phyloP scores from a whole-genome alignment of 2,888 invertebrate species.

The Schizotus pectinicornis region DNA sequence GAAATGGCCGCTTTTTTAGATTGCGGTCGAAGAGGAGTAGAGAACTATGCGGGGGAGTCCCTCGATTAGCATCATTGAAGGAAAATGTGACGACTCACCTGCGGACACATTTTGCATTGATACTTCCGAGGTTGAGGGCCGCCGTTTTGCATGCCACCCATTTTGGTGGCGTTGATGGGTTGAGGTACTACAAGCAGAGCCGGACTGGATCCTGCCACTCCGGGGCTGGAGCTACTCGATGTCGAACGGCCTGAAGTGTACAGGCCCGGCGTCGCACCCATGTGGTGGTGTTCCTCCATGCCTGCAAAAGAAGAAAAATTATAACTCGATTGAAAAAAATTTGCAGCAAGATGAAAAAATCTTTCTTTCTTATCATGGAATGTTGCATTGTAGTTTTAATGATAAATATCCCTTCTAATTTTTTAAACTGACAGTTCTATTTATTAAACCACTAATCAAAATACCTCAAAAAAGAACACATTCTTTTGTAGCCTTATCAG shows the following conservation, averaged over 20 bases:
- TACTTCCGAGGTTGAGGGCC: constrained; percentile 71
- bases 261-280: constrained; percentile 55
- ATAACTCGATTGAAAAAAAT: no score
- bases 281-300: constrained; percentile 55
- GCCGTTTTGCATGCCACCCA: constrained; percentile 59
- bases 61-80: not conserved
- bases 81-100: constrained; percentile 70
- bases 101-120: constrained; percentile 96
- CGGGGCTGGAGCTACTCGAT: constrained; percentile 59
- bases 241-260: constrained; percentile 62
- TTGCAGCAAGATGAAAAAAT: no score
- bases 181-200: constrained; percentile 88
- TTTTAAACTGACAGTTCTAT: no score
- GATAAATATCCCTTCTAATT: no score
- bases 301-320: no score
- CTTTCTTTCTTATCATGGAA: no score
- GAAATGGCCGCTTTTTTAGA: constrained; percentile 7
- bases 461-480: no score
- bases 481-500: no score
- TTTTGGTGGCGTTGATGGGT: constrained; percentile 76
- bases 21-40: not conserved
- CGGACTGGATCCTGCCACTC: constrained; percentile 62
- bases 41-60: not conserved
- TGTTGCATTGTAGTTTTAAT: no score
- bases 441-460: no score